Evolutionary conservation across 2,113 vertebrate species (phyloP).

Genomic region (Erythrolamprus reginae): DNA sequence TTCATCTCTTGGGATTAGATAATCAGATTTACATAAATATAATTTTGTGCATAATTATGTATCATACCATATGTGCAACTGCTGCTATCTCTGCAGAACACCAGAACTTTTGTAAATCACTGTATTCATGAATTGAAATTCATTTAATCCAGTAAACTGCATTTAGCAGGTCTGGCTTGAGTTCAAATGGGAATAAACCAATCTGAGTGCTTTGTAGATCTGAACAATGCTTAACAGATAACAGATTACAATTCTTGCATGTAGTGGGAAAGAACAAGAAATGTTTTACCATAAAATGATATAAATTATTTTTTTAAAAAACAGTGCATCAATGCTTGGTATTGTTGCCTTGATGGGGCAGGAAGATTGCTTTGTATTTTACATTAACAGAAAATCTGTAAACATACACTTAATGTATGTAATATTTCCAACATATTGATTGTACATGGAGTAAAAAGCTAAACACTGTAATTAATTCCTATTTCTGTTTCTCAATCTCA

Average conservation of each 20-base stretch:
- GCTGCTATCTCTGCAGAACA: constrained; percentile 9
- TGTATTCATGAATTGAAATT: background rate
- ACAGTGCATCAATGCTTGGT: background rate
- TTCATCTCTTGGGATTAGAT: background rate
- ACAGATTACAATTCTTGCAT: background rate
- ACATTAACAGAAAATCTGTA: background rate
- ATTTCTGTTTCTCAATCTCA: background rate
- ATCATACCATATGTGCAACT: background rate
- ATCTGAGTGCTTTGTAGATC: constrained; percentile 5
- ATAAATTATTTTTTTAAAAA: background rate
- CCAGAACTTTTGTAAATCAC: background rate
- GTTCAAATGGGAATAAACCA: constrained; percentile 1
- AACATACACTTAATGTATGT: background rate
- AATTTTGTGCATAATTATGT: background rate
- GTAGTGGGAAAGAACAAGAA: background rate
- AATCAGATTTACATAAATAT: background rate
- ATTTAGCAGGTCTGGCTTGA: constrained; percentile 7
- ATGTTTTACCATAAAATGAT: background rate
- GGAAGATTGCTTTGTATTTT: background rate
- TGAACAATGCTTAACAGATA: background rate
- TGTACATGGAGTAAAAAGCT: background rate
- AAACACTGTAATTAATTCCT: background rate
- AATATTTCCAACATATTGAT: background rate
- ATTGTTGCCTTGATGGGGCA: background rate
- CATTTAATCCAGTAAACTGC: constrained; percentile 4